Evolutionary conservation across 2,888 invertebrate species (phyloP).

Genomic region (Himalopsyche japonica): DNA sequence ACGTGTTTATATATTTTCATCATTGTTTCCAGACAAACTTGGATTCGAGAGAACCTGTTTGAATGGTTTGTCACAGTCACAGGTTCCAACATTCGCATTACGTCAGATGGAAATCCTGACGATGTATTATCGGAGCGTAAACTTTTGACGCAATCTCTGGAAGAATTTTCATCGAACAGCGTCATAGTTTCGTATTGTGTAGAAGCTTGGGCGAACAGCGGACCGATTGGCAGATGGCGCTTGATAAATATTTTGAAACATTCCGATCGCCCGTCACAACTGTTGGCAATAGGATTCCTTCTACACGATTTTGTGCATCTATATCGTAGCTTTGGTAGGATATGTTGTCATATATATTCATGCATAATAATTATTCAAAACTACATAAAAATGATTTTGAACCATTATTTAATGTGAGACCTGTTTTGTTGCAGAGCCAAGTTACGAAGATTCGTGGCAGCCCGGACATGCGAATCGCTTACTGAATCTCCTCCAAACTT

Average conservation of each 20-base stretch:
- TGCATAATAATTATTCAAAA: too few species aligned
- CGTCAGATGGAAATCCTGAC: background rate
- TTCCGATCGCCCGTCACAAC: constrained; percentile 11
- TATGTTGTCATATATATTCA: too few species aligned
- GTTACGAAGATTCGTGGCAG: constrained; percentile 36
- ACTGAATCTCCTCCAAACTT: constrained; percentile 35
- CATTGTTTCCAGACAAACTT: constrained; percentile 34
- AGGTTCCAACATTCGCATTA: constrained; percentile 39
- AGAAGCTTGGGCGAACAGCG: background rate
- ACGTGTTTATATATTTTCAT: background rate
- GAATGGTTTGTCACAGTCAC: constrained; percentile 51
- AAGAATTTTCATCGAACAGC: constrained; percentile 31
- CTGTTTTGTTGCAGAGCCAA: constrained; percentile 39
- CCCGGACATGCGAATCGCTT: constrained; percentile 34
- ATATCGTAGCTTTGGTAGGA: constrained; percentile 25
- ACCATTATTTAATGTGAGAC: background rate
- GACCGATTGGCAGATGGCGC: constrained; percentile 21
- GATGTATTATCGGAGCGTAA: background rate
- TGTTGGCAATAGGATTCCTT: constrained; percentile 27
- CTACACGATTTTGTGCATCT: constrained; percentile 31
- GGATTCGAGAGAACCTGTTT: constrained; percentile 51
- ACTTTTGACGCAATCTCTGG: constrained; percentile 3
- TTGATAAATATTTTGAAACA: constrained; percentile 16
- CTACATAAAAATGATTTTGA: too few species aligned
- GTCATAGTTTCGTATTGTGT: constrained; percentile 17